Conservation (phyloP, 2,797 vertebrate species). For the Gadopsis bispinosus region DNA sequence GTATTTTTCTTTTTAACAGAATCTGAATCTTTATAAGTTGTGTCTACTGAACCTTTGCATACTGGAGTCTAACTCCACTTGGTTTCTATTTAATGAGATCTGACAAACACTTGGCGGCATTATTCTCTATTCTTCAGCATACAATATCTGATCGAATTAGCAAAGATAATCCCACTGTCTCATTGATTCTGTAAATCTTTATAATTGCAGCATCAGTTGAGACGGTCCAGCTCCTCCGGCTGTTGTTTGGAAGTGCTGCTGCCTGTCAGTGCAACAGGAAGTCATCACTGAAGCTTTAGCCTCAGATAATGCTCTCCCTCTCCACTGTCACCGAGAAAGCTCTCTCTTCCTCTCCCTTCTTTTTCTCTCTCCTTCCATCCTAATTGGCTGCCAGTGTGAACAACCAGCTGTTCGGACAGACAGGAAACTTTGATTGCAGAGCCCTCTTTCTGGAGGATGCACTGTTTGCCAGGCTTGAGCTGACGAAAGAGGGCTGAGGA, state of each 20-base stretch:
- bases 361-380: slow-evolving; percentile 53
- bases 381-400: slow-evolving; percentile 77
- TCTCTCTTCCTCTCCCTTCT: slow-evolving; percentile 36
- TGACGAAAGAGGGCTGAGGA: slow-evolving; percentile 68
- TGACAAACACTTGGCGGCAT: slow-evolving; percentile 21
- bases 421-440: slow-evolving; percentile 74
- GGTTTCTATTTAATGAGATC: slow-evolving; percentile 11
- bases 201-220: slow-evolving; percentile 51
- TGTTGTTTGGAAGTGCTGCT: slow-evolving; percentile 64
- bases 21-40: not conserved
- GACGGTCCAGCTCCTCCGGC: slow-evolving; percentile 51
- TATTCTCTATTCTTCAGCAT: slow-evolving; percentile 12
- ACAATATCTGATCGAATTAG: slow-evolving; percentile 46
- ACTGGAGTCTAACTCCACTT: not conserved
- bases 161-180: slow-evolving; percentile 39
- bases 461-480: slow-evolving; percentile 72
- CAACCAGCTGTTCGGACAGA: slow-evolving; percentile 75
- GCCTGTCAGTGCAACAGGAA: slow-evolving; percentile 70
- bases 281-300: slow-evolving; percentile 58
- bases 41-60: not conserved
- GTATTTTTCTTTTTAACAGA: not conserved
- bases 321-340: slow-evolving; percentile 46
- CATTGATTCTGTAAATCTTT: slow-evolving; percentile 51
- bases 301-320: slow-evolving; percentile 60
- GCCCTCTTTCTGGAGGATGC: slow-evolving; percentile 66